phyloP scores from a whole-genome alignment of 1,140 invertebrate genomes.

The Limonius californicus region DNA sequence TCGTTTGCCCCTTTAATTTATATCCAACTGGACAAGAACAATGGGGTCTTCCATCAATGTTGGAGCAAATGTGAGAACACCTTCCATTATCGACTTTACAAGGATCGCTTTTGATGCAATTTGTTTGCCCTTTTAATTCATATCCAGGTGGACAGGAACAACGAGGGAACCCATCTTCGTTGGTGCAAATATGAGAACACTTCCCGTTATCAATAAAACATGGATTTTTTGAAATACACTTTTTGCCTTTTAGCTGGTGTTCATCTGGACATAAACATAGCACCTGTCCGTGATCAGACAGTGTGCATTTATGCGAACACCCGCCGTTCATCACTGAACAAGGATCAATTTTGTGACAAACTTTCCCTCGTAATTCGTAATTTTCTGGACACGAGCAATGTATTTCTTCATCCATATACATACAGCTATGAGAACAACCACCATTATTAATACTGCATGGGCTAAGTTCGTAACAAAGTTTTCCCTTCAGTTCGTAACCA shows the following conservation, averaged over 20 bases:
- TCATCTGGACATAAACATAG: conserved; percentile 60
- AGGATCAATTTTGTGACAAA: conserved; percentile 36
- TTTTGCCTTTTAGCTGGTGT: conserved; percentile 48
- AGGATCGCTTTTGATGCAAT: conserved; percentile 54
- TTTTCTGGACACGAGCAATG: conserved; percentile 65
- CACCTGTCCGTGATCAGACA: conserved; percentile 49
- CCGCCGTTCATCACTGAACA: conserved; percentile 53
- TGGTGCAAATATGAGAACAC: conserved; percentile 28
- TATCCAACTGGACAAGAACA: conserved; percentile 61
- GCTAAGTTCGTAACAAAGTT: not conserved
- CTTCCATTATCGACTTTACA: conserved; percentile 53
- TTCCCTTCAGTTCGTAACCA: conserved; percentile 54
- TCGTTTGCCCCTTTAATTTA: conserved; percentile 46
- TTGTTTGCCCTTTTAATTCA: not conserved
- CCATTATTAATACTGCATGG: conserved; percentile 16
- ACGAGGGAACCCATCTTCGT: not conserved
- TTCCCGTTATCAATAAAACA: conserved; percentile 53
- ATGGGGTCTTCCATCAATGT: conserved; percentile 43
- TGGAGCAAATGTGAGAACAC: conserved; percentile 56
- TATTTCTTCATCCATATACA: conserved; percentile 36
- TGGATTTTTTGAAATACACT: conserved; percentile 52
- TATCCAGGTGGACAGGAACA: not conserved
- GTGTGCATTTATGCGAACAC: conserved; percentile 52
- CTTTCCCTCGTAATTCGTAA: conserved; percentile 49
- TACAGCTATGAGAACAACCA: conserved; percentile 36